Evolutionary conservation across 1,140 invertebrate species (phyloP).

Genomic region (Bombus terrestris): DNA sequence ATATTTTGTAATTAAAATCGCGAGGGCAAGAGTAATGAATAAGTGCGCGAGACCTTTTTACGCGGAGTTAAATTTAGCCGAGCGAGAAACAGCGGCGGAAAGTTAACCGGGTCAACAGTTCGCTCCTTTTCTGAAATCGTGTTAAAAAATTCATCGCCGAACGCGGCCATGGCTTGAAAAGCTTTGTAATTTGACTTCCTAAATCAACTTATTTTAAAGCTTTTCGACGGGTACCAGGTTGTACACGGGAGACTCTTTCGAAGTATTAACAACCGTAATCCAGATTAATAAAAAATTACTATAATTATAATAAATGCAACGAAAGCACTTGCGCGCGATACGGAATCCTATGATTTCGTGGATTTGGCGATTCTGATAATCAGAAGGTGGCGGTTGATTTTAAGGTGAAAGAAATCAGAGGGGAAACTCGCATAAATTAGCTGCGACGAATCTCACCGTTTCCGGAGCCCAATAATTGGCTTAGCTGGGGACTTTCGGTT

Average conservation of each 20-base stretch:
- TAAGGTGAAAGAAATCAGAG: constrained; percentile 28
- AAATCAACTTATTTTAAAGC: background rate
- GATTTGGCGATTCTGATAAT: constrained; percentile 37
- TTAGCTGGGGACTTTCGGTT: constrained; percentile 61
- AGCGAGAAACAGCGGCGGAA: background rate
- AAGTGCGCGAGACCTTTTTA: background rate
- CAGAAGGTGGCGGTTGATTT: constrained; percentile 42
- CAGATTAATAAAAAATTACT: background rate
- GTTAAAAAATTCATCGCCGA: constrained; percentile 24
- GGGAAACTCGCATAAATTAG: constrained; percentile 73
- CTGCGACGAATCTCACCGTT: constrained; percentile 71
- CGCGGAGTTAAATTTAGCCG: constrained; percentile 2
- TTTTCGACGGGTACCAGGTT: background rate
- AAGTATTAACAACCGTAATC: background rate
- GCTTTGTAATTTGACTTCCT: background rate
- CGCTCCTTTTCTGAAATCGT: constrained; percentile 1
- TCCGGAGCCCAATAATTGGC: constrained; percentile 77
- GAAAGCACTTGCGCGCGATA: background rate
- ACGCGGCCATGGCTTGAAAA: background rate
- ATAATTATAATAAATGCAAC: background rate
- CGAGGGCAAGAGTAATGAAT: constrained; percentile 9
- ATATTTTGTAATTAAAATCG: constrained; percentile 26
- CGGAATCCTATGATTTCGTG: background rate
- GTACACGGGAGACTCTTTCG: background rate
- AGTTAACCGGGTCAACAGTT: constrained; percentile 32